Evolutionary conservation across 2,888 invertebrate genomes (phyloP).

Genomic region (Amphiduros pacificus): DNA sequence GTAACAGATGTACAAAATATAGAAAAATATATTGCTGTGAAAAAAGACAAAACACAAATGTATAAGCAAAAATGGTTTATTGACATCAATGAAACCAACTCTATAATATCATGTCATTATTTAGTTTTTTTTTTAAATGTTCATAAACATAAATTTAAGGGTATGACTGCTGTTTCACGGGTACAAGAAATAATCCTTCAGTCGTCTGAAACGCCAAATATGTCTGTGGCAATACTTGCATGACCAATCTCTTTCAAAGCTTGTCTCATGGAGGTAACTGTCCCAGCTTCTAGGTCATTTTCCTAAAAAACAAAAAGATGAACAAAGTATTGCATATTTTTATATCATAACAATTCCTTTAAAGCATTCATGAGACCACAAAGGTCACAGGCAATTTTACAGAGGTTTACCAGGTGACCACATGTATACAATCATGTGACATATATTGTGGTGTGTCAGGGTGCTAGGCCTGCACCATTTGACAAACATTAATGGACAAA

Average conservation of each 20-base stretch:
- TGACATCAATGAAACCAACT: no score
- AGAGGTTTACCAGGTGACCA: background rate
- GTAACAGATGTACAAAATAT: no score
- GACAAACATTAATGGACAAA: no score
- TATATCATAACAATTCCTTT: background rate
- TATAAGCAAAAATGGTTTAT: no score
- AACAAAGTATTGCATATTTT: background rate
- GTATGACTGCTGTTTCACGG: no score
- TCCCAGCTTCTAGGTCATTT: conserved; percentile 46
- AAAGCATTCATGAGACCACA: background rate
- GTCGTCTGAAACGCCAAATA: conserved; percentile 17
- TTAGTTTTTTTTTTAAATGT: no score
- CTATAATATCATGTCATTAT: no score
- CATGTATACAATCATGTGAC: no score
- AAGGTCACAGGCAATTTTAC: background rate
- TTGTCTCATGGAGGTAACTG: conserved; percentile 36
- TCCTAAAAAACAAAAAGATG: conserved; percentile 38
- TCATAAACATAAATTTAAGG: no score
- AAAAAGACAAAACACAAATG: background rate
- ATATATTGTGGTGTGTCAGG: no score
- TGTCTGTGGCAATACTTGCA: conserved; percentile 32
- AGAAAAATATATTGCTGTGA: background rate
- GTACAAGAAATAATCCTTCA: background rate
- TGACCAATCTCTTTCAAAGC: conserved; percentile 50
- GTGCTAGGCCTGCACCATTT: no score